Base-by-base conservation (phyloP, 2,888 invertebrate genomes). In the Apoda limacodes region DNA sequence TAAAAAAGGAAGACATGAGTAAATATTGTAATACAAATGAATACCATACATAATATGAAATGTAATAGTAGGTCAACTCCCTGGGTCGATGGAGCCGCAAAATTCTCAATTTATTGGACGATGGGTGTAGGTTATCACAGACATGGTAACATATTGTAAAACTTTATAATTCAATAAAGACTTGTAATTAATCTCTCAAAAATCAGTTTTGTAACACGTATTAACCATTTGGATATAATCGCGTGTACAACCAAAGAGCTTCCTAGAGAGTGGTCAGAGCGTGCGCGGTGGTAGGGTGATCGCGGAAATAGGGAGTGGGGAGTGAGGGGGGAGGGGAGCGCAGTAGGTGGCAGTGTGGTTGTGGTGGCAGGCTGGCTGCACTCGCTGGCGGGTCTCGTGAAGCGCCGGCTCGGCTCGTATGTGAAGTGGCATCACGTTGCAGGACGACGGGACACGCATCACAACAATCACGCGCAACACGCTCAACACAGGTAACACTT, bases 391-490 rank as follows among this genome's bases (percentile, higher is more conserved):
- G 85, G 85, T 72, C 83, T 85, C 61, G 82, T 86, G 71, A 92
- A 90, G 78, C 89, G 90, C 70, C 86, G 90, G 61, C 90, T 92
- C 71, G 88, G 90, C 60, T 89, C 90, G 48, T 91, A 91, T 80
- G 88, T 90, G 58, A 91, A 91, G 82, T 84, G 90, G 71, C 88
- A 91, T 78, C 84, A 78, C 69, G 66, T 78, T 75, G 74, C 74
- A 75, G 76, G 71, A 56, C 64, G 69, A 51, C 50, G 47, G 25
- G 48, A 48, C 32, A 41, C 52, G 52, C 38, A 51, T 45, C 43
- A 37, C 41, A 35, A 60, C 46, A 21, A 52, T 46, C 56, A 53
- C 30, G 41, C 38, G 25, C 62, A 57, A 24, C 52, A 52, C 32
- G 40, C 48, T 35, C 52, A 50, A 32, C 51, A 57, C 52, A 64